phyloP scores from a whole-genome alignment of 2,113 vertebrate species.

The Poeciliopsis retropinna region DNA sequence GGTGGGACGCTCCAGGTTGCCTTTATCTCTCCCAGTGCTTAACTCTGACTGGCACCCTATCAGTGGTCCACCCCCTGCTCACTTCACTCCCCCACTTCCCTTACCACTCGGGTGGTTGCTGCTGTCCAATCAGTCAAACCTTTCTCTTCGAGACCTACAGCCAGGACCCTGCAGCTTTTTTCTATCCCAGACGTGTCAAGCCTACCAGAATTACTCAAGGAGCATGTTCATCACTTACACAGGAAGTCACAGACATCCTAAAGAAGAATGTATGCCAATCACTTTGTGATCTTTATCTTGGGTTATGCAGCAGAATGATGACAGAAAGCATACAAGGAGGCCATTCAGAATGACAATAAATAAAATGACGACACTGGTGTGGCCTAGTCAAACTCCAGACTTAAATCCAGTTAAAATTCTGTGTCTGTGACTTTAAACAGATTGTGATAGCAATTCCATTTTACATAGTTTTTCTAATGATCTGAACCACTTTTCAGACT shows the following conservation, averaged over 20 bases:
- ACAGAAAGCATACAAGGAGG: too few relatives aligned
- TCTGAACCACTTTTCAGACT: too few relatives aligned
- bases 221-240: neutral
- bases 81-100: slow-evolving; percentile 77
- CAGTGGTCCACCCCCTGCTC: slow-evolving; percentile 56
- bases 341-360: too few relatives aligned
- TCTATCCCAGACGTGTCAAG: neutral
- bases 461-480: too few relatives aligned
- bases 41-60: slow-evolving; percentile 77
- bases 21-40: slow-evolving; percentile 77
- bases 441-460: too few relatives aligned
- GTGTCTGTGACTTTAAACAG: too few relatives aligned
- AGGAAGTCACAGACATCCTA: neutral
- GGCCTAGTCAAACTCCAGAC: too few relatives aligned
- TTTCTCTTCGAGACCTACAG: too few relatives aligned
- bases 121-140: too few relatives aligned
- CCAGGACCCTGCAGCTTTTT: neutral
- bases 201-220: neutral
- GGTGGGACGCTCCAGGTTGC: slow-evolving; percentile 26
- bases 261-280: neutral
- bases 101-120: slow-evolving; percentile 56
- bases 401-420: too few relatives aligned
- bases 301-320: neutral
- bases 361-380: too few relatives aligned
- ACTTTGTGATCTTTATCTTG: neutral